These are phyloP conservation scores for Augochlorella aurata DNA, from an alignment of 2,888 invertebrate species.

Conservation along the genomic window DNA sequence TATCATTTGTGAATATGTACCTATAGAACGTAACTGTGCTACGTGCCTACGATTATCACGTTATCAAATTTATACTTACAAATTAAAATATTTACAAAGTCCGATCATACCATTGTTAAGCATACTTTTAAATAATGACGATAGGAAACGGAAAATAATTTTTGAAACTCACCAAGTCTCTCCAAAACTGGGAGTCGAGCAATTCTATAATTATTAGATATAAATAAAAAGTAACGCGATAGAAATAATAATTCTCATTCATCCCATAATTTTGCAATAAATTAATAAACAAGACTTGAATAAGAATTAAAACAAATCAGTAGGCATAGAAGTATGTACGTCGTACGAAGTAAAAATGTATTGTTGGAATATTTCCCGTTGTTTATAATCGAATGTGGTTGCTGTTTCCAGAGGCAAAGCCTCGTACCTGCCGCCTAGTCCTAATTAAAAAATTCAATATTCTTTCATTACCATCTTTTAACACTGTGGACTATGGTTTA, in stretches of 20 bases:
- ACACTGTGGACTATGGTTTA: constrained; percentile 3
- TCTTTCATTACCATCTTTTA: constrained; percentile 63
- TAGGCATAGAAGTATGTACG: constrained; percentile 23
- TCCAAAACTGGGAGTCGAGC: constrained; percentile 6
- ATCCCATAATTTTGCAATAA: constrained; percentile 37
- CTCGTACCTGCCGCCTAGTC: constrained; percentile 79
- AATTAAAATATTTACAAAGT: constrained; percentile 64
- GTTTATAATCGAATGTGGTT: constrained; percentile 80
- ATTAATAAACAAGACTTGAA: constrained; percentile 30
- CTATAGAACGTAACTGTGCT: constrained; percentile 53
- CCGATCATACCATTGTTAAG: constrained; percentile 30
- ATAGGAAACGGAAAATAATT: constrained; percentile 14
- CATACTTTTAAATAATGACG: constrained; percentile 26
- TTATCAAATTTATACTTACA: constrained; percentile 53
- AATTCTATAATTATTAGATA: constrained; percentile 36
- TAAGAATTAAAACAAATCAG: constrained; percentile 21
- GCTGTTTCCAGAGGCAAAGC: constrained; percentile 80
- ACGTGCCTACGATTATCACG: constrained; percentile 34
- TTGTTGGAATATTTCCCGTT: constrained; percentile 52
- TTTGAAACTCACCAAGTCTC: constrained; percentile 6
- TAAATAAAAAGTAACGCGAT: constrained; percentile 48
- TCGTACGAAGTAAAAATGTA: constrained; percentile 33
- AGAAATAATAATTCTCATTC: constrained; percentile 11
- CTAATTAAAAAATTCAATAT: constrained; percentile 75
- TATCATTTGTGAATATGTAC: constrained; percentile 54